phyloP scores from a whole-genome alignment of 2,113 vertebrate species.

The Leuciscus idus region DNA sequence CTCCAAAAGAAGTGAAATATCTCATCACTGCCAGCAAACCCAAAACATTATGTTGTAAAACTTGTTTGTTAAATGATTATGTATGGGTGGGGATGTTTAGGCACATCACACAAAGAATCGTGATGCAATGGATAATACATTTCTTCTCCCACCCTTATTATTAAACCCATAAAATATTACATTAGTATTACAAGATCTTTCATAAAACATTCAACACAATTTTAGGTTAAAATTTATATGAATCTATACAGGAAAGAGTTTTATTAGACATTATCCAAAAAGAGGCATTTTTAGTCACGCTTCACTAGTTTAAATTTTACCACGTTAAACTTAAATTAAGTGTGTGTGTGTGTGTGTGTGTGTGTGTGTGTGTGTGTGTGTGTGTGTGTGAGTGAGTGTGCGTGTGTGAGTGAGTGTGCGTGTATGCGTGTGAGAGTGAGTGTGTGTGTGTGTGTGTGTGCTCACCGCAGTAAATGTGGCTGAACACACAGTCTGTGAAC shows the following conservation, averaged over 20 bases:
- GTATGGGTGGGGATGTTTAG: too few relatives aligned
- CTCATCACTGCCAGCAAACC: neutral
- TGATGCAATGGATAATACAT: too few relatives aligned
- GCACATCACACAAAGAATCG: too few relatives aligned
- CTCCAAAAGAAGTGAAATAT: neutral
- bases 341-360: too few relatives aligned
- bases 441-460: neutral
- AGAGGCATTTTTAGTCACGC: too few relatives aligned
- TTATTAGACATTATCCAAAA: neutral
- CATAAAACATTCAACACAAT: neutral
- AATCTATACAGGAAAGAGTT: too few relatives aligned
- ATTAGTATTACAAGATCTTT: neutral
- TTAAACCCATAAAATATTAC: neutral
- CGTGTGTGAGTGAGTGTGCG: neutral
- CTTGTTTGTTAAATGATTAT: neutral
- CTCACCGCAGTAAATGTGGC: slow-evolving; percentile 92
- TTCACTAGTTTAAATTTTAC: too few relatives aligned
- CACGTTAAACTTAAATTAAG: too few relatives aligned
- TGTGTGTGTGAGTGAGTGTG: too few relatives aligned
- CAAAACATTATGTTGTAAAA: neutral
- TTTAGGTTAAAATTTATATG: neutral
- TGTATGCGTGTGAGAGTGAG: neutral
- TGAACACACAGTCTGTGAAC: slow-evolving; percentile 97
- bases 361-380: too few relatives aligned
- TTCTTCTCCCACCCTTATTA: neutral